phyloP scores from a whole-genome alignment of 2,113 vertebrate genomes.

The Pitta sordida region DNA sequence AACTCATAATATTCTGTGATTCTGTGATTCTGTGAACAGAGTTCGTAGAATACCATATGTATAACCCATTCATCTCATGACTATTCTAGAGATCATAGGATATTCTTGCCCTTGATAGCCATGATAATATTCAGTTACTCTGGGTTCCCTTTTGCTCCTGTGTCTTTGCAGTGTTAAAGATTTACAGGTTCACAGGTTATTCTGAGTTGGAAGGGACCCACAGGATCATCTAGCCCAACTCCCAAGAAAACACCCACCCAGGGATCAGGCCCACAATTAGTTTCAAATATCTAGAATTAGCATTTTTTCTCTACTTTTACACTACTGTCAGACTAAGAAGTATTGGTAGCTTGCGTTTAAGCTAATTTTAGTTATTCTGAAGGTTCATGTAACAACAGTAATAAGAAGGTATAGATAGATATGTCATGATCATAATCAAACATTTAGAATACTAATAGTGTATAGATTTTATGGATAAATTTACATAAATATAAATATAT shows the following conservation, averaged over 20 bases:
- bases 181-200: too few species aligned
- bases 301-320: background rate
- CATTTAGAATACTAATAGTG: background rate
- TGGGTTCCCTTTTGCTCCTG: background rate
- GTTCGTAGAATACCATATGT: background rate
- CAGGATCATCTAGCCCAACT: too few species aligned
- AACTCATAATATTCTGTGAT: too few species aligned
- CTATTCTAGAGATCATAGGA: background rate
- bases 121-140: background rate
- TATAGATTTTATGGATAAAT: background rate
- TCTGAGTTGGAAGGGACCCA: too few species aligned
- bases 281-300: background rate
- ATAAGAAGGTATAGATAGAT: background rate
- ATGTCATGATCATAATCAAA: background rate
- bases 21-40: too few species aligned
- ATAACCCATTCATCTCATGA: background rate
- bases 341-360: background rate
- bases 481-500: background rate
- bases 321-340: background rate
- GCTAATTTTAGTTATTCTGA: background rate
- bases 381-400: background rate
- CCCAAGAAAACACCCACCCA: too few species aligned
- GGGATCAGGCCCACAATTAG: too few species aligned
- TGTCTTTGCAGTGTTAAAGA: background rate
- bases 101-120: background rate